Evolutionary conservation across 1,140 invertebrate genomes (phyloP).

Genomic region (Diplogasteroides magnus): DNA sequence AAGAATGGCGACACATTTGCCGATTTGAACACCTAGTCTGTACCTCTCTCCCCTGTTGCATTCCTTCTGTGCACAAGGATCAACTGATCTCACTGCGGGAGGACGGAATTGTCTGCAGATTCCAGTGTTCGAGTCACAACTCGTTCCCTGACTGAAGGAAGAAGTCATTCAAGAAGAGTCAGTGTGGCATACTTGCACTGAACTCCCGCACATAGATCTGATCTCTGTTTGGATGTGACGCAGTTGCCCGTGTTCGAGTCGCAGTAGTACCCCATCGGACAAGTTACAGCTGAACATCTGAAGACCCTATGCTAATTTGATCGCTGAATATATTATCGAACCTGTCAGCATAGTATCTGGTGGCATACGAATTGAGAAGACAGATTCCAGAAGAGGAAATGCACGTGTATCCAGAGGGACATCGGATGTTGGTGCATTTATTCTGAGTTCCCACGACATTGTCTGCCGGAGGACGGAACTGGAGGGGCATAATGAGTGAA

Average conservation of each 20-base stretch:
- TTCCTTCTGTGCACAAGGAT: too few species aligned
- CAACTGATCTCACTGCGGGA: constrained; percentile 3
- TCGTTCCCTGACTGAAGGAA: not conserved
- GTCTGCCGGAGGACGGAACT: not conserved
- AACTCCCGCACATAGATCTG: constrained; percentile 2
- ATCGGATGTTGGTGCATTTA: not conserved
- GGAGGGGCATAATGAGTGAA: not conserved
- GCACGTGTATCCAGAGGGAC: not conserved
- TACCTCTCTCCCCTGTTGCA: too few species aligned
- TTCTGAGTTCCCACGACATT: not conserved
- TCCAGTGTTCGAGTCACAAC: constrained; percentile 1
- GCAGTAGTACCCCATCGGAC: constrained; percentile 4
- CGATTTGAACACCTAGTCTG: too few species aligned
- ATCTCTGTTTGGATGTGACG: not conserved
- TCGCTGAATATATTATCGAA: too few species aligned
- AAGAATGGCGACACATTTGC: too few species aligned
- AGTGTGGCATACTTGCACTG: constrained; percentile 5
- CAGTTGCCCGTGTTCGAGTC: constrained; percentile 10
- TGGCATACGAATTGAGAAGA: too few species aligned
- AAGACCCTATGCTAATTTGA: too few species aligned
- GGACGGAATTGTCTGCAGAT: constrained; percentile 16
- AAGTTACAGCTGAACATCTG: constrained; percentile 3
- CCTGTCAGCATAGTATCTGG: too few species aligned
- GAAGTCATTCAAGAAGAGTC: not conserved
- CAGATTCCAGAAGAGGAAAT: not conserved